Evolutionary conservation across 2,888 invertebrate species (phyloP).

Genomic region (Antheraea assamensis): DNA sequence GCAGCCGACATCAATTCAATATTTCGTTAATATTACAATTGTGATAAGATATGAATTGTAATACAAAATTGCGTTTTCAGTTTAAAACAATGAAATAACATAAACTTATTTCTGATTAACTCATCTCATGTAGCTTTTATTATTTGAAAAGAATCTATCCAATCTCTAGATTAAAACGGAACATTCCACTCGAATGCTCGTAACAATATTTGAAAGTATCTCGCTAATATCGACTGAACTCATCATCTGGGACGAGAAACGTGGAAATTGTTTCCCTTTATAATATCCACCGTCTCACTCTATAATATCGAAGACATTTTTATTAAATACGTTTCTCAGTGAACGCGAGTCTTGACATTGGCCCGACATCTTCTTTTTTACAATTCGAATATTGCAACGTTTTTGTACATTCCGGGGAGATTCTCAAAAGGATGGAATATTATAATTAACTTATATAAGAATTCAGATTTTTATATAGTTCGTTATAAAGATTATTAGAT

Average conservation of each 20-base stretch:
- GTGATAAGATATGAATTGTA: no score
- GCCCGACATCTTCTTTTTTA: slow-evolving; percentile 32
- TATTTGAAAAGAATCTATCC: not conserved
- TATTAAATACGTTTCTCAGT: slow-evolving; percentile 7
- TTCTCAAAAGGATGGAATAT: slow-evolving; percentile 21
- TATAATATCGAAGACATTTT: slow-evolving; percentile 15
- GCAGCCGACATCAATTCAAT: no score
- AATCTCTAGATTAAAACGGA: not conserved
- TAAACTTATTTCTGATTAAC: not conserved
- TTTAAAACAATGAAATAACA: not conserved
- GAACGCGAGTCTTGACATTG: slow-evolving; percentile 17
- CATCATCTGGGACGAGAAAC: not conserved
- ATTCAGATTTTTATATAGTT: not conserved
- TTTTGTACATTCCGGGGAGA: slow-evolving; percentile 14
- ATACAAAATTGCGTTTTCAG: not conserved
- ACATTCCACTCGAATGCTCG: slow-evolving; percentile 4
- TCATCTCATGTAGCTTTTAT: not conserved
- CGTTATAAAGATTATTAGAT: not conserved
- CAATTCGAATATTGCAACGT: slow-evolving; percentile 36
- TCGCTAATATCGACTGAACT: slow-evolving; percentile 1
- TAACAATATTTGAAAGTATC: not conserved
- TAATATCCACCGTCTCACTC: not conserved
- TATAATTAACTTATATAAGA: not conserved
- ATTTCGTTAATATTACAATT: no score
- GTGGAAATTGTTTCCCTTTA: slow-evolving; percentile 6